A percentile compares a stretch with the other conserved stretches of the same genome.
phyloP scores from a whole-genome alignment of 2,113 vertebrate species.

The Girardinichthys multiradiatus region DNA sequence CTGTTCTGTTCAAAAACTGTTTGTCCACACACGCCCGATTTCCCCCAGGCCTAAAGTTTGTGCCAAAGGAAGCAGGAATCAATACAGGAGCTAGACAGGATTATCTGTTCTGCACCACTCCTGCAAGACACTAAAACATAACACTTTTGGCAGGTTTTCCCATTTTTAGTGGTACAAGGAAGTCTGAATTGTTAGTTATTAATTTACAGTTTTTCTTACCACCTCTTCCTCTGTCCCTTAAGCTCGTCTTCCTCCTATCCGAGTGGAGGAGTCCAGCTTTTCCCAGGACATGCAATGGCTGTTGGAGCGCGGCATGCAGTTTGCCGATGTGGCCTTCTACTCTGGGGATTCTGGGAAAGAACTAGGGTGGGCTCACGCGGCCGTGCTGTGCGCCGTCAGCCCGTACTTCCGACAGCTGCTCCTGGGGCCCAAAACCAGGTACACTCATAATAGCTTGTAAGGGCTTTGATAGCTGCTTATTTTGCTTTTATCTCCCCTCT shows the following conservation, averaged over 20 bases:
- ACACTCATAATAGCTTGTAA: not conserved
- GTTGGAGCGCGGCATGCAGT: conserved; percentile 88
- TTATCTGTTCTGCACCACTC: not conserved
- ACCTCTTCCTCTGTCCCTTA: conserved; percentile 1
- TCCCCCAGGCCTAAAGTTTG: conserved; percentile 16
- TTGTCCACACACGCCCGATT: not conserved
- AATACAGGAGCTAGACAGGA: conserved; percentile 3
- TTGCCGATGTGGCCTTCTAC: conserved; percentile 91
- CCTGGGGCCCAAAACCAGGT: conserved; percentile 81
- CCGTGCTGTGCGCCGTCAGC: conserved; percentile 91
- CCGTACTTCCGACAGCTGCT: conserved; percentile 93
- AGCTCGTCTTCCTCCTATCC: conserved; percentile 92
- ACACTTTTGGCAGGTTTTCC: not conserved
- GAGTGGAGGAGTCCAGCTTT: conserved; percentile 90
- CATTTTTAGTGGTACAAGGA: not conserved
- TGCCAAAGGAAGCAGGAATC: conserved; percentile 7
- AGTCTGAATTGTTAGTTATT: not conserved
- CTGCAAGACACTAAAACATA: conserved; percentile 1
- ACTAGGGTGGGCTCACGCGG: conserved; percentile 88
- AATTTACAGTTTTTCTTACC: not conserved
- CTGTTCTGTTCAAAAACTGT: not conserved
- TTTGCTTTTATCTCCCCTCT: too few species aligned
- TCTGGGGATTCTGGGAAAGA: conserved; percentile 83
- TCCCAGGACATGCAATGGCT: conserved; percentile 90
- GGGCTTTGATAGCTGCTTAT: conserved; percentile 6